These are phyloP conservation scores for Zaprionus obscuricornis DNA, from an alignment of 2,888 invertebrate genomes.

Conservation along the genomic window DNA sequence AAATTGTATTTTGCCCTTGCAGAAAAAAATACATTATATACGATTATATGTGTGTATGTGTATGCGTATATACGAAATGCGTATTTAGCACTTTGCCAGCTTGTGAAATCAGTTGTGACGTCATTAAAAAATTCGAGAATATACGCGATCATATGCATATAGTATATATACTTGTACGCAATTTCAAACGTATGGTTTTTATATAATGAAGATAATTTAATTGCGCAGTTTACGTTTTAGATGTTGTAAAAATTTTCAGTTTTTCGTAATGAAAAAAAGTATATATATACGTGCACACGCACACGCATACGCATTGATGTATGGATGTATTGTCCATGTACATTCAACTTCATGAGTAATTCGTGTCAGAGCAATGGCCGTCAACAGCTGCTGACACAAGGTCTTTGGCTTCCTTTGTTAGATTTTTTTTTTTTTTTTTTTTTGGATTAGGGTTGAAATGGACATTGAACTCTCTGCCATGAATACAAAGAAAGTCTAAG, in stretches of 20 bases:
- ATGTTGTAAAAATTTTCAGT: constrained; percentile 7
- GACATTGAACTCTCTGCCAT: too few species aligned
- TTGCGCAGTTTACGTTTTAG: neutral
- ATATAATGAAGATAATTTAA: constrained; percentile 4
- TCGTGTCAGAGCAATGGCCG: constrained; percentile 18
- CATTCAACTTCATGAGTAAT: constrained; percentile 4
- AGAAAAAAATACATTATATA: too few species aligned
- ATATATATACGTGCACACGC: neutral
- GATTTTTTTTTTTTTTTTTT: constrained; percentile 26
- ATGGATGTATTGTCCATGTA: neutral
- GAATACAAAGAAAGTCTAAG: neutral
- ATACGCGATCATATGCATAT: neutral
- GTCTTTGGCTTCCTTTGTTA: too few species aligned
- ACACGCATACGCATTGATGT: neutral
- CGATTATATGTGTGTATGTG: too few species aligned
- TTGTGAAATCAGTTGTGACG: constrained; percentile 51
- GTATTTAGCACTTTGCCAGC: constrained; percentile 3
- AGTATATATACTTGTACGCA: neutral
- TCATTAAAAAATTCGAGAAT: constrained; percentile 47
- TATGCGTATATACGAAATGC: neutral
- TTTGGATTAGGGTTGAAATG: constrained; percentile 4
- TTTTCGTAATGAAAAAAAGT: neutral
- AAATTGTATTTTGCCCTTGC: constrained; percentile 9
- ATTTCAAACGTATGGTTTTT: neutral
- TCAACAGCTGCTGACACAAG: constrained; percentile 9